Base-by-base conservation (phyloP, 64 coral and sea anemone genomes). In the Pachyseris speciosa region DNA sequence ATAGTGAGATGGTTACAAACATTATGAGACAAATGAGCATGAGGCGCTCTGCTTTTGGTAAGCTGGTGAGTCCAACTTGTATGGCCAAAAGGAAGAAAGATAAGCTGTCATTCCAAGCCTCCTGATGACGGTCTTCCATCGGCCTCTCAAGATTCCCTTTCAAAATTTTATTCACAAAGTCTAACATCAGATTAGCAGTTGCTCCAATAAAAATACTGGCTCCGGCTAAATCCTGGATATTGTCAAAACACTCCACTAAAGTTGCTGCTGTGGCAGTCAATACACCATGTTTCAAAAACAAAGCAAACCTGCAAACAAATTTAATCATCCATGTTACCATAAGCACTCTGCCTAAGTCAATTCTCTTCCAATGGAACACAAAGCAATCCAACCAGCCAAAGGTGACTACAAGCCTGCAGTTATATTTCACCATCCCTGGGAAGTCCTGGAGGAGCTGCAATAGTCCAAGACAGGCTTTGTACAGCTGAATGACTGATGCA, bases 311-410 rank as follows among this genome's bases (percentile, higher is more conserved):
- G 69, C n/a, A 66, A 31, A 69, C 59, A 97, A 93, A 97, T 37
- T 97, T 97, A 25, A 89, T 77, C 80, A 91, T 67, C 91, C 95
- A 97, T 38, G 89, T 58, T 41, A 97, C 22, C 38, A 97, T 75
- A 20, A 97, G 88, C 2, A 97, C 91, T 30, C 83, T 87, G 5
- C 78, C 67, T 25, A 94, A 41, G 58, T 94, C 85, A 27, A 92
- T 69, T 24, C 95, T 83, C 13, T 63, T 88, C 91, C 95, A 97
- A 38, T 97, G 95, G 61, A 78, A 85, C 19, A 79, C 64, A 67
- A 97, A 48, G 5, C 93, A 83, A 20, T 91, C 80, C 45, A 94
- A 41, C 95, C 95, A 97, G 30, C 95, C 95, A 80, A 88, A 97
- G 60, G 67, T 75, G 10, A 94, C 67, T 20, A 93, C 83, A 91